Base-by-base conservation (phyloP, 2,797 vertebrate species). In the Echeneis naucrates region DNA sequence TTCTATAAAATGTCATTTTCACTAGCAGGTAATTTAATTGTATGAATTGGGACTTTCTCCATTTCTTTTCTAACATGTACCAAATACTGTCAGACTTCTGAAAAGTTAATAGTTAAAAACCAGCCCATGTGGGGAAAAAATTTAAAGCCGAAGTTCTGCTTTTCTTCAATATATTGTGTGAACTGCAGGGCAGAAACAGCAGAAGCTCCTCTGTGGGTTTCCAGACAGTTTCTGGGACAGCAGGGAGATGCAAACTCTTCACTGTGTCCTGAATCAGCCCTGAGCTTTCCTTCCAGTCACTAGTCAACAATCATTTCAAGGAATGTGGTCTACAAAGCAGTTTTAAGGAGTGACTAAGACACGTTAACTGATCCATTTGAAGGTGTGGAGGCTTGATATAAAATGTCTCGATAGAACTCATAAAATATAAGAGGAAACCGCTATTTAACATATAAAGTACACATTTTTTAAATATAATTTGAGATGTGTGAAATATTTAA, bases 241-340 rank as follows among this genome's bases (percentile, higher is more conserved):
- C 69, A 58, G 50, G 21, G 38, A 65, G 63, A 30, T 16, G 1
- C 4, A 60, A 63, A 57, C 27, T 11, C 52, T 72, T 51, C 13
- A 27, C 50, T 72, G 63, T 59, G 55, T 44, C 64, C 21, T 63
- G 38, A 63, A 44, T 58, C 60, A 66, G 58, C 53, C 68, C 50
- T 1, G 5, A 45, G 62, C 63, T 71, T 53, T 66, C 53, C 67
- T 61, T 44, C 26, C 37, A 32, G 54, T 64, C 74, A 57, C 23
- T 14, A 32, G 30, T 13, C 56, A 56, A 27, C 32, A 33, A 42
- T 42, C 58, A 32, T 13, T 53, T 54, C 14, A 38, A 42, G 24
- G 51, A 67, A 26, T 61, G 30, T 35, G 32, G 67, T 54, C 47
- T n/a, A 19, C 32, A 33, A 54, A 60, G 24, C 21, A 68, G 59